Evolutionary conservation across 1,140 invertebrate species (phyloP).

Genomic region (Sitobion miscanthi): DNA sequence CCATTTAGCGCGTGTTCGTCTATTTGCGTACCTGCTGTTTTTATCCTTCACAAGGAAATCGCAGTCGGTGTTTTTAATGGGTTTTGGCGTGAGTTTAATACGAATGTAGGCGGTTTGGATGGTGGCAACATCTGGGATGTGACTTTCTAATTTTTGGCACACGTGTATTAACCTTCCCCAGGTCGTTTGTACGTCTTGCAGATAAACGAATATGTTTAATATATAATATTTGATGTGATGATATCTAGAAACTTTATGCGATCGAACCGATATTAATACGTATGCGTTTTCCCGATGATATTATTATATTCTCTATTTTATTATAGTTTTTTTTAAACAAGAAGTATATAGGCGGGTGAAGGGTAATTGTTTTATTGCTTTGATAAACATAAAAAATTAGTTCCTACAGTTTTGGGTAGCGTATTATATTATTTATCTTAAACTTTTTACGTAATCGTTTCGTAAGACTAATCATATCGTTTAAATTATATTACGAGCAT

Average conservation of each 20-base stretch:
- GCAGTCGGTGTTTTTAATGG: constrained; percentile 39
- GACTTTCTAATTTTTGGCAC: constrained; percentile 50
- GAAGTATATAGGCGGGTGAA: neutral
- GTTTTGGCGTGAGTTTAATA: constrained; percentile 32
- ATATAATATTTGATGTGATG: neutral
- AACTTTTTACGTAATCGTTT: neutral
- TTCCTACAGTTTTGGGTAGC: neutral
- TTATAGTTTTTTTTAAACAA: neutral
- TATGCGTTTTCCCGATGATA: neutral
- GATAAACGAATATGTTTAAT: constrained; percentile 21
- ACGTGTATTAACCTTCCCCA: constrained; percentile 13
- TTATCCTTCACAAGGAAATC: constrained; percentile 40
- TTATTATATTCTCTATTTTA: neutral
- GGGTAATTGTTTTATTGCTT: neutral
- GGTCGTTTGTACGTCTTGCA: neutral
- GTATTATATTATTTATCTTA: neutral
- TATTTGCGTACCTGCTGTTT: constrained; percentile 21
- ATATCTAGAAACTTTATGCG: neutral
- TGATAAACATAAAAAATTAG: neutral
- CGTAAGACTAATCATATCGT: neutral
- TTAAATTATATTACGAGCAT: too few species aligned
- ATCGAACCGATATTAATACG: neutral
- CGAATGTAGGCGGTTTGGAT: constrained; percentile 36
- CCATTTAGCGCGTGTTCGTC: neutral
- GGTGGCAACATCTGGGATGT: constrained; percentile 19